Percentiles rank a stretch among this genome's conserved stretches.
Conservation (phyloP, 1,140 invertebrate genomes). For the Subanguina moxae region DNA sequence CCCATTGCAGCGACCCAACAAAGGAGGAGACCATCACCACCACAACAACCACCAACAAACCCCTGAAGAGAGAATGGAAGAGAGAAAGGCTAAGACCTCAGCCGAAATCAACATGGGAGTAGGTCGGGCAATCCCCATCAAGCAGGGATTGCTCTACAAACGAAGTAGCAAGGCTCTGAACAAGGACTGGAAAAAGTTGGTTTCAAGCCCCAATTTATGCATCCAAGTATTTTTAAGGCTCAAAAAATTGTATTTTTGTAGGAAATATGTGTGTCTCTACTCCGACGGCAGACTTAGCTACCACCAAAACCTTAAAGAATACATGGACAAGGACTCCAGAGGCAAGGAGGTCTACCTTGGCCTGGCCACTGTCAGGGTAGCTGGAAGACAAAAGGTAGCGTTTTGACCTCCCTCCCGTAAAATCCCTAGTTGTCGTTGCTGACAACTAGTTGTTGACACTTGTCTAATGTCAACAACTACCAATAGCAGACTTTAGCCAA, state of each 20-base stretch:
- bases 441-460: too few species aligned
- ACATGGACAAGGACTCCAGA: conserved; percentile 89
- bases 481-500: too few species aligned
- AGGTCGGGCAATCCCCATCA: conserved; percentile 88
- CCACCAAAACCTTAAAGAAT: conserved; percentile 92
- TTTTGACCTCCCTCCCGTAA: too few species aligned
- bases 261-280: conserved; percentile 86
- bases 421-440: too few species aligned
- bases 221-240: too few species aligned
- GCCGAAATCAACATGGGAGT: conserved; percentile 68
- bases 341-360: conserved; percentile 92
- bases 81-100: conserved; percentile 19
- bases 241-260: too few species aligned
- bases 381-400: conserved; percentile 66
- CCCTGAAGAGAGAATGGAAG: conserved; percentile 25
- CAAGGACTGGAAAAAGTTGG: conserved; percentile 89
- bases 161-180: conserved; percentile 87
- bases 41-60: conserved; percentile 20
- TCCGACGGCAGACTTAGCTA: conserved; percentile 81
- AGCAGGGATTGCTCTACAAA: conserved; percentile 94
- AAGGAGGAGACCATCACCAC: too few species aligned
- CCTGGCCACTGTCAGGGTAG: conserved; percentile 93
- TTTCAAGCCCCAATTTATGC: too few species aligned
- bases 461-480: too few species aligned
- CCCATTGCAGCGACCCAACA: too few species aligned